Conservation (phyloP, 2,113 vertebrate species). For the Oreocharis arfaki region DNA sequence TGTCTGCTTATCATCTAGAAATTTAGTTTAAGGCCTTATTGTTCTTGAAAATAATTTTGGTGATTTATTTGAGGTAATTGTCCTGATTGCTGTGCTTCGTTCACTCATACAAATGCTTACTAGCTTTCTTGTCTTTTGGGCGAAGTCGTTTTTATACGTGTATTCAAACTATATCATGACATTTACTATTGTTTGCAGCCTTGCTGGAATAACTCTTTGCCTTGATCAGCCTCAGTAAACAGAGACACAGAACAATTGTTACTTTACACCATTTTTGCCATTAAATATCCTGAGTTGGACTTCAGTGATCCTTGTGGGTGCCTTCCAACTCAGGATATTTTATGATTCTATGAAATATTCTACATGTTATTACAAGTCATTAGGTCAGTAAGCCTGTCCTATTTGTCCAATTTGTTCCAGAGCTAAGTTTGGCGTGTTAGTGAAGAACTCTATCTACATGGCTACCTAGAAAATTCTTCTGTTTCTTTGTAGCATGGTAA, state of each 20-base stretch:
- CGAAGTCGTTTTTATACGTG: background rate
- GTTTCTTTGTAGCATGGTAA: background rate
- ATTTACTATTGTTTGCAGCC: background rate
- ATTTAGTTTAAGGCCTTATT: background rate
- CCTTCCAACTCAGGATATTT: background rate
- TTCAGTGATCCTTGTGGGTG: background rate
- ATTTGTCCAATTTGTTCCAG: background rate
- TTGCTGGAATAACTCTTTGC: background rate
- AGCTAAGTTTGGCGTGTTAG: background rate
- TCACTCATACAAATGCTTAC: background rate
- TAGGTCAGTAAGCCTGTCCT: background rate
- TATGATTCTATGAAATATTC: background rate
- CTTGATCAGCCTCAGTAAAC: background rate
- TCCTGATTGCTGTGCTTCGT: background rate
- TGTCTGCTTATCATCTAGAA: background rate
- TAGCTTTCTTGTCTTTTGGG: background rate
- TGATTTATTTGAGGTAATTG: background rate
- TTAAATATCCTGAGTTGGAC: background rate
- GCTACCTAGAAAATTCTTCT: background rate
- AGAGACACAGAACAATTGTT: background rate
- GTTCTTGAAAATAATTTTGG: background rate
- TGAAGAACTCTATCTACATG: background rate
- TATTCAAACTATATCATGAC: background rate
- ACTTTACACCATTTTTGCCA: background rate
- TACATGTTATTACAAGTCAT: background rate